Evolutionary conservation across 2,888 invertebrate species (phyloP).

Genomic region (Mesochorus sp.): DNA sequence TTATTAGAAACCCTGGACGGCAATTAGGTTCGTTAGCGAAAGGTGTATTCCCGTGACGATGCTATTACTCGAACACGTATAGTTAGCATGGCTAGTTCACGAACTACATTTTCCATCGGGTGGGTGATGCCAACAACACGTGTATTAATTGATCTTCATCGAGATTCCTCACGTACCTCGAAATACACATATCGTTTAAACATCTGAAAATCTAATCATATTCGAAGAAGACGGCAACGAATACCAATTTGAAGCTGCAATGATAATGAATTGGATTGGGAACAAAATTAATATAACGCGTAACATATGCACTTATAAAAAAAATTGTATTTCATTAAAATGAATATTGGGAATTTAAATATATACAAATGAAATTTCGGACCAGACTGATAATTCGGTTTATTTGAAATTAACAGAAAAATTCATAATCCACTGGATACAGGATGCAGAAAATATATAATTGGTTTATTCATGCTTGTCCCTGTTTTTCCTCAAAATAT

Average conservation of each 20-base stretch:
- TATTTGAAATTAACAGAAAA: background rate
- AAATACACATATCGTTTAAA: background rate
- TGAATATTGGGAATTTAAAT: no score
- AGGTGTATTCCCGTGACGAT: background rate
- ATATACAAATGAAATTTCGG: no score
- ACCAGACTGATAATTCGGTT: no score
- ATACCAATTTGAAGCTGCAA: no score
- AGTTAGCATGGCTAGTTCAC: background rate
- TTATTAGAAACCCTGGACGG: conserved; percentile 28
- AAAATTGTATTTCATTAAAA: no score
- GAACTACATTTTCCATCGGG: background rate
- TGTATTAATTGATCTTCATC: background rate
- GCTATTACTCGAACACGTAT: background rate
- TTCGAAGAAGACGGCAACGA: background rate
- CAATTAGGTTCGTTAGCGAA: conserved; percentile 38
- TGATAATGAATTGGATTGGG: background rate
- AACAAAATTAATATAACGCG: no score
- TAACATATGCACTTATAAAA: no score
- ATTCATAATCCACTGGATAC: background rate
- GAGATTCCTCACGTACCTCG: background rate
- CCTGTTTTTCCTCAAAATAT: background rate
- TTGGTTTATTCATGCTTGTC: background rate
- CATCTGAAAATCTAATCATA: background rate
- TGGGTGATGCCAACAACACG: background rate
- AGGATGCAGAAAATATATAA: conserved; percentile 14